Conservation (phyloP, 2,888 invertebrate genomes). For the Leptothorax acervorum region DNA sequence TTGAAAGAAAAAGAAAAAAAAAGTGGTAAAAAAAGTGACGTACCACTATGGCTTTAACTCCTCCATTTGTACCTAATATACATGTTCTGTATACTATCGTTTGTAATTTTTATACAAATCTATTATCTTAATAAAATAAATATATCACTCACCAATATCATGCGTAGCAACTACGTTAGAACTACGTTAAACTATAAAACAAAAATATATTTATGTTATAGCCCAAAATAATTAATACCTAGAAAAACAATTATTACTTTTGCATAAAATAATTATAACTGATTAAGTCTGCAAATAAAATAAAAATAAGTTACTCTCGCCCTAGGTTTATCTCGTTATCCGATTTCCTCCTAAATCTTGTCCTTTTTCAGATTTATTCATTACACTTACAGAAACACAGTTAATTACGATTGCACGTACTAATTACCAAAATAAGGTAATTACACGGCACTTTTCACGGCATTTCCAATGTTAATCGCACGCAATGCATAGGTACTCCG, state of each 20-base stretch:
- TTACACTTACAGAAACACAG: not conserved
- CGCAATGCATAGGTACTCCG: not conserved
- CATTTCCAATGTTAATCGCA: not conserved
- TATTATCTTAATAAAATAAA: no score
- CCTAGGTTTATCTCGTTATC: not conserved
- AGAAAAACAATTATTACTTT: not conserved
- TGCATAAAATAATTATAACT: not conserved
- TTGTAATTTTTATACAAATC: no score
- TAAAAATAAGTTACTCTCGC: not conserved
- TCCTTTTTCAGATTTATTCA: not conserved
- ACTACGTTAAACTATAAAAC: no score
- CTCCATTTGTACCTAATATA: no score
- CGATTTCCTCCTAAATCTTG: not conserved
- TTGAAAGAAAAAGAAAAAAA: no score
- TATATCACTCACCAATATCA: no score
- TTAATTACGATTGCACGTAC: not conserved
- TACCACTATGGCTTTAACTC: no score
- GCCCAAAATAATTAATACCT: no score
- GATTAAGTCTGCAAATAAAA: not conserved
- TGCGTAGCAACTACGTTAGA: no score
- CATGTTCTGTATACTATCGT: no score
- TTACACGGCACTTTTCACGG: not conserved
- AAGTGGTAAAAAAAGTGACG: no score
- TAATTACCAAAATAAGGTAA: not conserved
- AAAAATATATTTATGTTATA: no score